Conservation (phyloP, 1,140 invertebrate species). For the Coenobita brevimanus region DNA sequence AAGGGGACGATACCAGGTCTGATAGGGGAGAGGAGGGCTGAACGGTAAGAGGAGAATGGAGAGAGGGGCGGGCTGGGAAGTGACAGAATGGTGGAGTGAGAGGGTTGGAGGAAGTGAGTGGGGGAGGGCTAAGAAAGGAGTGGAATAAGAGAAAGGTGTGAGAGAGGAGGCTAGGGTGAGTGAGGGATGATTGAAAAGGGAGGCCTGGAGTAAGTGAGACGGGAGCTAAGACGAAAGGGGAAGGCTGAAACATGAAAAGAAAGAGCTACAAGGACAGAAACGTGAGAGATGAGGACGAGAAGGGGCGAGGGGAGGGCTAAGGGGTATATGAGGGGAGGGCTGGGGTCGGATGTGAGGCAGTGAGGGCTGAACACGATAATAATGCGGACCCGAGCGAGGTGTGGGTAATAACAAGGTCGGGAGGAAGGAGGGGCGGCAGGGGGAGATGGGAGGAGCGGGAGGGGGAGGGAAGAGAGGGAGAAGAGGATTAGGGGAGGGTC, state of each 20-base stretch:
- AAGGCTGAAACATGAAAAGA: not conserved
- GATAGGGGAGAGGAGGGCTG: not conserved
- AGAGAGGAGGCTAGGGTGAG: not conserved
- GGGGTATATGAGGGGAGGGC: not conserved
- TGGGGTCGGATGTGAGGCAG: not conserved
- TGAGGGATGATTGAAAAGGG: not conserved
- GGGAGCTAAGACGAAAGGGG: no score
- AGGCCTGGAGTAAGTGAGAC: not conserved
- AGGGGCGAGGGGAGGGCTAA: not conserved
- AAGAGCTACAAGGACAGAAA: not conserved
- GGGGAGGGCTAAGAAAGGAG: no score
- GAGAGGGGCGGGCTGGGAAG: no score
- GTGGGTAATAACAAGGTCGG: constrained; percentile 6
- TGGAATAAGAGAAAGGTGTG: no score
- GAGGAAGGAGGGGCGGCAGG: not conserved
- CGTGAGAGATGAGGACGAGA: not conserved
- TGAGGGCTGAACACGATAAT: not conserved
- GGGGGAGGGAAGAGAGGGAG: not conserved
- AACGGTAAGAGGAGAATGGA: not conserved
- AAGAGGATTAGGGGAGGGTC: not conserved
- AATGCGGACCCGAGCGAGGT: not conserved
- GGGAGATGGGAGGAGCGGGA: not conserved
- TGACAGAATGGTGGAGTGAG: no score
- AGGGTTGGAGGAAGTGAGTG: no score
- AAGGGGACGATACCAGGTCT: no score